A percentile compares a stretch with the other conserved stretches of the same genome.
phyloP scores from a whole-genome alignment of 1,140 invertebrate genomes.

The Drosophila simulans region DNA sequence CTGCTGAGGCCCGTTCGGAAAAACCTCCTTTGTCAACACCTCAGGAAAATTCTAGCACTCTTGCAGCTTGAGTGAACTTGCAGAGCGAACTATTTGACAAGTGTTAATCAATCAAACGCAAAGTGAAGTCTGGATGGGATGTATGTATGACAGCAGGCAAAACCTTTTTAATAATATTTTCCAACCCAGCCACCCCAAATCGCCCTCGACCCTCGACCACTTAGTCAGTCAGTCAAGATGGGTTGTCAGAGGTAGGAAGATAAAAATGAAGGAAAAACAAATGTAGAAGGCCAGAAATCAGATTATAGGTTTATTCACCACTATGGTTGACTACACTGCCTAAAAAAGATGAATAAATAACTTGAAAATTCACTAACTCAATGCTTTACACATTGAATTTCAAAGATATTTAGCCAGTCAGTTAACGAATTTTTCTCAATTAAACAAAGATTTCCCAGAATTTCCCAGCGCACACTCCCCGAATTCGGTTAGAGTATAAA shows the following conservation, averaged over 20 bases:
- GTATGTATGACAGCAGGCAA: constrained; percentile 65
- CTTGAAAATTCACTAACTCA: no score
- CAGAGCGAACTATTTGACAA: constrained; percentile 65
- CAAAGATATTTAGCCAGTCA: no score
- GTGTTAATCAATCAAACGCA: constrained; percentile 72
- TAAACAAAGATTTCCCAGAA: not conserved
- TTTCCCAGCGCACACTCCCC: not conserved
- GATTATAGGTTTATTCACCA: not conserved
- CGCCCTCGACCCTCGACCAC: constrained; percentile 9
- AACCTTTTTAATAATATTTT: constrained; percentile 81
- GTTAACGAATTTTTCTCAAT: not conserved
- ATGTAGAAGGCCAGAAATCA: constrained; percentile 24
- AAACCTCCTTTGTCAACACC: constrained; percentile 66
- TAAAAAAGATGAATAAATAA: not conserved
- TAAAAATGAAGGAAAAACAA: constrained; percentile 53
- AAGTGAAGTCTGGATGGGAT: constrained; percentile 39
- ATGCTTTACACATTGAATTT: no score
- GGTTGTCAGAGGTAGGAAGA: constrained; percentile 53
- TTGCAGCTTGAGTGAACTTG: constrained; percentile 32
- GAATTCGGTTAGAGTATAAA: constrained; percentile 9
- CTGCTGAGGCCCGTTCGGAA: constrained; percentile 30
- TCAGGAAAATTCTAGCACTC: constrained; percentile 16
- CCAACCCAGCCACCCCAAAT: constrained; percentile 27
- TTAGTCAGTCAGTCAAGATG: constrained; percentile 39
- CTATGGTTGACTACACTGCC: not conserved